These are phyloP conservation scores for Otolemur crassicaudatus DNA, from an alignment of 2,797 vertebrate species.

Conservation along the genomic window DNA sequence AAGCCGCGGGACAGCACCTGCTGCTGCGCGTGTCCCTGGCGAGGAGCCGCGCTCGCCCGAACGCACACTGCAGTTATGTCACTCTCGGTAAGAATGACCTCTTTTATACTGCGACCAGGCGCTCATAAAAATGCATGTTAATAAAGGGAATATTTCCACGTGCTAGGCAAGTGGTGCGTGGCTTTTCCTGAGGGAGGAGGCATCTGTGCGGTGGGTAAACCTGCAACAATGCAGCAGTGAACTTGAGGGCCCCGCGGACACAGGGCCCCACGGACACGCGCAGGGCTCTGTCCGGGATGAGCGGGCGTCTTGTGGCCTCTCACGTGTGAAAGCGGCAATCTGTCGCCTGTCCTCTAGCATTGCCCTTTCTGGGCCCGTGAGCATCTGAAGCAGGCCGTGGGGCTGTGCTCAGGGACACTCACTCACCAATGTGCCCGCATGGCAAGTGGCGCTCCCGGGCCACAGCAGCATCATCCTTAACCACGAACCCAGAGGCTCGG, in stretches of 20 bases:
- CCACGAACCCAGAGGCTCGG: not conserved
- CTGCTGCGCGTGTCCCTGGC: not conserved
- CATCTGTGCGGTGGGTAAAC: not conserved
- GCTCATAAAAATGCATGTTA: not conserved
- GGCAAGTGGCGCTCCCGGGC: not conserved
- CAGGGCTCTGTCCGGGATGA: not conserved
- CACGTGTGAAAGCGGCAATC: not conserved
- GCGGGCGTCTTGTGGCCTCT: not conserved
- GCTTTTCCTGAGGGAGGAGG: not conserved
- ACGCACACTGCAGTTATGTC: not conserved
- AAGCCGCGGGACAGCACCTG: not conserved
- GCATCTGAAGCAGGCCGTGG: conserved; percentile 34
- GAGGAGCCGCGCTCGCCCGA: not conserved
- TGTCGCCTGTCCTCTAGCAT: not conserved
- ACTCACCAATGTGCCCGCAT: not conserved
- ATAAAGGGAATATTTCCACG: not conserved
- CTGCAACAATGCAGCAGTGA: not conserved
- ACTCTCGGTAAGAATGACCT: not conserved
- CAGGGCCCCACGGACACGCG: accelerated
- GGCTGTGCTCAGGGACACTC: not conserved
- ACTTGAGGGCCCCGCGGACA: accelerated
- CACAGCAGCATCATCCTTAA: not conserved
- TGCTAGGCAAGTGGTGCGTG: not conserved
- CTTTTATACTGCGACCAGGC: not conserved
- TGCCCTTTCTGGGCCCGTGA: not conserved